Conservation (phyloP, 2,888 invertebrate species). For the Tetropium fuscum region DNA sequence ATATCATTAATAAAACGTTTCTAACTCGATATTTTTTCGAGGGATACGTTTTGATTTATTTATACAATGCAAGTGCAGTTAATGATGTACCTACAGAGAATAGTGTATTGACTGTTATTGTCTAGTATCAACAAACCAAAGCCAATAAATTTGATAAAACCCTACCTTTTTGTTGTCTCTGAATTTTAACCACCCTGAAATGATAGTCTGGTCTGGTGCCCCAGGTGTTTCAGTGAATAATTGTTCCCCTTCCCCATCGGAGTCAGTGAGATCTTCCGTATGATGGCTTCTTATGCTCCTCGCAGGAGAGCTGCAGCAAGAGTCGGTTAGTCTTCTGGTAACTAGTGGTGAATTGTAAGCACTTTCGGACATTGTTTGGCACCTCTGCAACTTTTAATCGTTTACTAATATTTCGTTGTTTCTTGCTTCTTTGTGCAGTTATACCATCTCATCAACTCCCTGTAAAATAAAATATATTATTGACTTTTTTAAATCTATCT, state of each 20-base stretch:
- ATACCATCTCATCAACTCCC: constrained; percentile 17
- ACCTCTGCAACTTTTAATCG: neutral
- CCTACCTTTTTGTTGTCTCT: constrained; percentile 77
- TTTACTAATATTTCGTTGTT: neutral
- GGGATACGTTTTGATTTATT: too few species aligned
- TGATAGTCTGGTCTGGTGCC: constrained; percentile 73
- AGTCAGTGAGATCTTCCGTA: constrained; percentile 61
- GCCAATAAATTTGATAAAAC: too few species aligned
- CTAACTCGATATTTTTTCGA: too few species aligned
- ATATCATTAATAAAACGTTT: too few species aligned
- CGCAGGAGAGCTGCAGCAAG: constrained; percentile 65
- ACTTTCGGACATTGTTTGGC: constrained; percentile 63
- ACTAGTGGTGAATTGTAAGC: constrained; percentile 65
- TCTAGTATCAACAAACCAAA: too few species aligned
- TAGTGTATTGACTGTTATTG: too few species aligned
- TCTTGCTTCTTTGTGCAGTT: neutral
- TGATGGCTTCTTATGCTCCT: constrained; percentile 62
- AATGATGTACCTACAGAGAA: too few species aligned
- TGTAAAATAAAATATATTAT: neutral
- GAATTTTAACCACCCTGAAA: constrained; percentile 79
- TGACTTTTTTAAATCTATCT: too few species aligned
- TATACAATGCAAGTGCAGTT: too few species aligned
- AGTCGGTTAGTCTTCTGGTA: constrained; percentile 61
- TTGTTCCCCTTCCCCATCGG: constrained; percentile 61
- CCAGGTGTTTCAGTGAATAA: constrained; percentile 68